Conservation (phyloP, 2,113 vertebrate genomes). For the Halichoerus grypus region DNA sequence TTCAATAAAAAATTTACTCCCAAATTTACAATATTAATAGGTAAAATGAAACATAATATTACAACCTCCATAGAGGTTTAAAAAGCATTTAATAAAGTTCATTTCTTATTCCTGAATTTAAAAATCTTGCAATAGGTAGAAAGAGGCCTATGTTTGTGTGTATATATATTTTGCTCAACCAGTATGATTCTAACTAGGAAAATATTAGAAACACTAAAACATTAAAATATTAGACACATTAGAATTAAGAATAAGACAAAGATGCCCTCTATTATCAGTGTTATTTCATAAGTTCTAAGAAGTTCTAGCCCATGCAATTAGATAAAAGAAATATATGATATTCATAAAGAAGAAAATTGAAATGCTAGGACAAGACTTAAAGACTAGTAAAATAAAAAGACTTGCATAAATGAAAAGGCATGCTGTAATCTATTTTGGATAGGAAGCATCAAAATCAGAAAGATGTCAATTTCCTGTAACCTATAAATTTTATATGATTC, state of each 20-base stretch:
- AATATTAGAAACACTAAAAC: slow-evolving; percentile 22
- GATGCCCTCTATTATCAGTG: background rate
- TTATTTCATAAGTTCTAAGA: slow-evolving; percentile 49
- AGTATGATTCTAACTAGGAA: slow-evolving; percentile 31
- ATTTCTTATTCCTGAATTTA: background rate
- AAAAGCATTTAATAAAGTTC: background rate
- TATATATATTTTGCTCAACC: background rate
- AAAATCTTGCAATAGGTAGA: background rate
- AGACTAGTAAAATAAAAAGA: background rate
- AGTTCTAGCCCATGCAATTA: background rate
- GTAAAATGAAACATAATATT: slow-evolving; percentile 35
- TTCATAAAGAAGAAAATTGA: slow-evolving; percentile 33
- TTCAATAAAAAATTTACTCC: background rate
- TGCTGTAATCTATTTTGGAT: slow-evolving; percentile 5
- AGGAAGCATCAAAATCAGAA: slow-evolving; percentile 44
- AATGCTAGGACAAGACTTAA: background rate
- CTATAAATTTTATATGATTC: slow-evolving; percentile 12
- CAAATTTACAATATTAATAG: slow-evolving; percentile 8
- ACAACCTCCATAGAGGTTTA: background rate
- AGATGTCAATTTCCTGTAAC: background rate
- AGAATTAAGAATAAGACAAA: background rate
- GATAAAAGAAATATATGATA: slow-evolving; percentile 34
- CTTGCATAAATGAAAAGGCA: slow-evolving; percentile 22
- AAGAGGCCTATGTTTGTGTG: background rate
- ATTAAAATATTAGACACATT: slow-evolving; percentile 31